phyloP scores from a whole-genome alignment of 2,888 invertebrate species.

The Drosophila niveifrons region DNA sequence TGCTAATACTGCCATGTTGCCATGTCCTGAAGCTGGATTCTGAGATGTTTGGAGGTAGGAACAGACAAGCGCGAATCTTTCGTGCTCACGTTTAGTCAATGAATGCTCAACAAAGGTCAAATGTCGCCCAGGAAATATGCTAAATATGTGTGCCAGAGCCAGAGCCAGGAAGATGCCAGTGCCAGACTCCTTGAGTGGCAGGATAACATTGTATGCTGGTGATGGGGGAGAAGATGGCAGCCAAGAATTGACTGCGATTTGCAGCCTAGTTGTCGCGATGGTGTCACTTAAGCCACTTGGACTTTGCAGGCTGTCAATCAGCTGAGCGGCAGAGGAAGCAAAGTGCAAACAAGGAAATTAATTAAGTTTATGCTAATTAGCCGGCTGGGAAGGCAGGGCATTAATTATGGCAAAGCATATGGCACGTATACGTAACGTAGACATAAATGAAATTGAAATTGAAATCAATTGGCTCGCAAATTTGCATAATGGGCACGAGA shows the following conservation, averaged over 20 bases:
- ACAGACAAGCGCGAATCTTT: constrained; percentile 49
- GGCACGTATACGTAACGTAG: constrained; percentile 58
- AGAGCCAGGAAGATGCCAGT: constrained; percentile 20
- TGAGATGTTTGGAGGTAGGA: constrained; percentile 10
- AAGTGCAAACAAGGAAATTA: constrained; percentile 62
- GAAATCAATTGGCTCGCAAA: constrained; percentile 68
- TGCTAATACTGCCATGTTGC: constrained; percentile 58
- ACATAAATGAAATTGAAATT: constrained; percentile 64
- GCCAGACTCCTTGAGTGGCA: constrained; percentile 21
- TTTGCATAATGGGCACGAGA: constrained; percentile 67
- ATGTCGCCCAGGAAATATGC: constrained; percentile 66
- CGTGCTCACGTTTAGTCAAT: constrained; percentile 32
- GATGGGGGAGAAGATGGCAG: background rate
- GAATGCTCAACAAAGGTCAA: constrained; percentile 67
- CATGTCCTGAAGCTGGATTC: constrained; percentile 42
- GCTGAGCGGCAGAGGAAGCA: constrained; percentile 13
- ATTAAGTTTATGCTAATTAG: constrained; percentile 79
- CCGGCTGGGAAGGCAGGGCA: constrained; percentile 42
- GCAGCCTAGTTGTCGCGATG: constrained; percentile 19
- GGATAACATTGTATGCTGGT: background rate
- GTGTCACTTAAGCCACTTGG: constrained; percentile 17
- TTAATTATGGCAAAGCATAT: constrained; percentile 69
- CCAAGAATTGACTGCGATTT: constrained; percentile 41
- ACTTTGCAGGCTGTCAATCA: constrained; percentile 55
- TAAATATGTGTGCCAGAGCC: constrained; percentile 48